phyloP scores from a whole-genome alignment of 2,888 invertebrate genomes.

The Sycophila texana region DNA sequence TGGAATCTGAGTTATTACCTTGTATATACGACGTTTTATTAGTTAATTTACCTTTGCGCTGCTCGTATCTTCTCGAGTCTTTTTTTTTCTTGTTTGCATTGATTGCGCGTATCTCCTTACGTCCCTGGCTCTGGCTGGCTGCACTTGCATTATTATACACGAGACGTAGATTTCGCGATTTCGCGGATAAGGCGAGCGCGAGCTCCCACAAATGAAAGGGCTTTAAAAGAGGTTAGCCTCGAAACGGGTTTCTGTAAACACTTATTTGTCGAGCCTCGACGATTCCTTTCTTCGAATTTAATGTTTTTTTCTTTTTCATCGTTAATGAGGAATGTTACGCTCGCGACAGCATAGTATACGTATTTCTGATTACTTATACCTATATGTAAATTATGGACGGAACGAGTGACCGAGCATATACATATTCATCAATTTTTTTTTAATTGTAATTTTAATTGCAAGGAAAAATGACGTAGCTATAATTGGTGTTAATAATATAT shows the following conservation, averaged over 20 bases:
- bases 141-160: background rate
- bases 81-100: background rate
- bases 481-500: too few species aligned
- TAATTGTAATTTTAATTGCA: too few species aligned
- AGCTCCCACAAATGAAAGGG: slow-evolving; percentile 31
- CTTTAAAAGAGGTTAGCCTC: slow-evolving; percentile 49
- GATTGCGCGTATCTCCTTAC: slow-evolving; percentile 1
- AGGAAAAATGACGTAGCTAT: too few species aligned
- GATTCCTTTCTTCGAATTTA: background rate
- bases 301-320: background rate
- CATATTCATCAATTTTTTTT: too few species aligned
- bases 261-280: background rate
- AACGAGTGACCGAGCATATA: too few species aligned
- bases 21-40: too few species aligned
- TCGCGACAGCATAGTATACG: too few species aligned
- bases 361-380: too few species aligned
- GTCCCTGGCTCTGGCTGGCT: too few species aligned
- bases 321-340: too few species aligned
- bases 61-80: background rate
- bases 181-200: background rate
- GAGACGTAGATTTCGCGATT: background rate
- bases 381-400: too few species aligned
- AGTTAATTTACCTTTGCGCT: background rate
- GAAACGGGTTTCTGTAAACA: slow-evolving; percentile 32
- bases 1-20: too few species aligned